Base-by-base conservation (phyloP, 2,888 invertebrate species). In the Sympetrum striolatum region DNA sequence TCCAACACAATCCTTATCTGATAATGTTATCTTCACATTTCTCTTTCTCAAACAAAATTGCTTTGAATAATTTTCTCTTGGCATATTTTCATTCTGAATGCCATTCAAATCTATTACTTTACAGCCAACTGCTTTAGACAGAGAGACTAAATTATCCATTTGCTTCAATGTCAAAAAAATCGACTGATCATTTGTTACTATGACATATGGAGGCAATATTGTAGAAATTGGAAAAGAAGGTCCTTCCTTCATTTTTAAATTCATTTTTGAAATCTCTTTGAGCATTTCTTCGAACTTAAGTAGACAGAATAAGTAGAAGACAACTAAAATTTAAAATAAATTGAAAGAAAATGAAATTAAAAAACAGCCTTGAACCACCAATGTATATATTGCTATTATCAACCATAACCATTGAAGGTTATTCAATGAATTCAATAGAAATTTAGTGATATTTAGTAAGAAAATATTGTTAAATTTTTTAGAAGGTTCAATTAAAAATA, bases 281-380 rank as follows among this genome's bases (percentile, higher is more conserved):
- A 82, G 31, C 58, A 82, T 82, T 18, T 25, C 35, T 58, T 82
- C 82, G 37, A 82, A 82, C 18, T 82, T 82, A 18, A 82, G 82
- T 2, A 82, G 58, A 3, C 58, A 82, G 0, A 82, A 31, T 53
- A 82, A 18, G 15, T n/a, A 82, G 22, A 58, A 82, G 1, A 82
- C 35, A 53, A 82, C 82, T 82, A 58, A 35, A 82, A 82, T 58
- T 12, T 10, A 31, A 81, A 18, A n/a, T 22, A 39, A 81, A 39
- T 31, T 80, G 3, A 80, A 22, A 64, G 25, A n/a, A 1, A 64
- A 44, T 44, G 60, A 6, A 58, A 58, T 58, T 58, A 58, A 58
- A 58, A 58, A 58, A 58, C 22, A 18, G 39, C 39, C 6, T 5
- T 39, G 39, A 39, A 39, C 6, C 6, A 39, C 39, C 2, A 39